A percentile compares a stretch with the other conserved stretches of the same genome.
Evolutionary conservation across 2,888 invertebrate genomes (phyloP).

Genomic region (Heteromyza rotundicornis): DNA sequence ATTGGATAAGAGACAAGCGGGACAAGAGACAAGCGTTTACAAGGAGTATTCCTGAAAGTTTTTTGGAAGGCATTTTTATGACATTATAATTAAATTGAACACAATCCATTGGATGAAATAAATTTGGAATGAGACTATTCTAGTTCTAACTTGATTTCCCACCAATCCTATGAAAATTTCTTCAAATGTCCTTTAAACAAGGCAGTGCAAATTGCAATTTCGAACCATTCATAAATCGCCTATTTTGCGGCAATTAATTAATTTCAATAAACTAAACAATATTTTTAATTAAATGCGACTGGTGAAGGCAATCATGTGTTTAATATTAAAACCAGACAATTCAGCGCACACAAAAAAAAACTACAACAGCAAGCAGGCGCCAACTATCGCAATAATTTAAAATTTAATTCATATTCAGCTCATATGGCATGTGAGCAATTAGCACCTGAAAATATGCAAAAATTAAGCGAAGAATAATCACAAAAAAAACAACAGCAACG

Average conservation of each 20-base stretch:
- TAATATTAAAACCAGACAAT: constrained; percentile 50
- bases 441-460: constrained; percentile 62
- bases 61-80: no score
- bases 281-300: constrained; percentile 47
- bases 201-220: neutral
- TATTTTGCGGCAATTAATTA: constrained; percentile 44
- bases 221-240: neutral
- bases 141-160: no score
- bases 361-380: constrained; percentile 24
- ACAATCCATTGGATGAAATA: no score
- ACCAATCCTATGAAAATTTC: no score
- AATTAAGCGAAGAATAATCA: constrained; percentile 50
- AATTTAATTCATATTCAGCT: constrained; percentile 57
- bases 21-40: no score
- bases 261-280: constrained; percentile 47
- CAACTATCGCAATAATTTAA: constrained; percentile 46
- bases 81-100: no score
- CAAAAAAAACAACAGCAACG: constrained; percentile 1
- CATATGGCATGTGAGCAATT: constrained; percentile 61
- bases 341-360: constrained; percentile 38
- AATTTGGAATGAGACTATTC: no score
- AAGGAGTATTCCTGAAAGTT: no score
- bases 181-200: no score
- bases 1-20: no score
- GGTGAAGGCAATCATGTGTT: constrained; percentile 55